phyloP scores from a whole-genome alignment of 2,113 vertebrate genomes.

The Regulus satrapa region DNA sequence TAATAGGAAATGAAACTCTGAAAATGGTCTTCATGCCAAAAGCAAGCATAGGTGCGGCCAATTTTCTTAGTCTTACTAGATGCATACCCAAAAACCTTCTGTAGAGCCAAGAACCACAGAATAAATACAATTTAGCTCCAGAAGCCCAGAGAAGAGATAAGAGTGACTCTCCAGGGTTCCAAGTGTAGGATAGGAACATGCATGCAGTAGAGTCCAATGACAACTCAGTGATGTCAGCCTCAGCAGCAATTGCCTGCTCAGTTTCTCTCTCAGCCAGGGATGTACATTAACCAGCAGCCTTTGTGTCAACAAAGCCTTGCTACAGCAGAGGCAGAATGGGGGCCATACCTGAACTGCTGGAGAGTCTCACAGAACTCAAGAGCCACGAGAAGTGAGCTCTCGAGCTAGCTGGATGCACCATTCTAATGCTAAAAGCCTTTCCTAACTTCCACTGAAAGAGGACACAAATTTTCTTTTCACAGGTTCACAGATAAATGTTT shows the following conservation, averaged over 20 bases:
- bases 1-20: constrained; percentile 41
- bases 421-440: neutral
- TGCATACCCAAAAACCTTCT: constrained; percentile 42
- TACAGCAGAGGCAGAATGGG: neutral
- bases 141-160: constrained; percentile 45
- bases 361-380: neutral
- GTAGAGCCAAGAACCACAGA: constrained; percentile 48
- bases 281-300: neutral
- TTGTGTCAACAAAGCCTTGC: neutral
- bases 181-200: neutral
- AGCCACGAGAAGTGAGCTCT: neutral
- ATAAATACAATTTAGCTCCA: neutral
- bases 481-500: neutral
- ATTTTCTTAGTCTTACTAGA: constrained; percentile 32
- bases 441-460: neutral
- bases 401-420: neutral
- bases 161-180: constrained; percentile 25
- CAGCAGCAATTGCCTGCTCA: neutral
- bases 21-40: constrained; percentile 22
- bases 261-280: neutral
- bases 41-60: constrained; percentile 38
- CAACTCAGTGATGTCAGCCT: constrained; percentile 23
- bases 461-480: neutral
- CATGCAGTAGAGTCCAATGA: neutral
- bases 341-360: neutral